phyloP scores from a whole-genome alignment of 2,113 vertebrate species.

The Tamias sibiricus region DNA sequence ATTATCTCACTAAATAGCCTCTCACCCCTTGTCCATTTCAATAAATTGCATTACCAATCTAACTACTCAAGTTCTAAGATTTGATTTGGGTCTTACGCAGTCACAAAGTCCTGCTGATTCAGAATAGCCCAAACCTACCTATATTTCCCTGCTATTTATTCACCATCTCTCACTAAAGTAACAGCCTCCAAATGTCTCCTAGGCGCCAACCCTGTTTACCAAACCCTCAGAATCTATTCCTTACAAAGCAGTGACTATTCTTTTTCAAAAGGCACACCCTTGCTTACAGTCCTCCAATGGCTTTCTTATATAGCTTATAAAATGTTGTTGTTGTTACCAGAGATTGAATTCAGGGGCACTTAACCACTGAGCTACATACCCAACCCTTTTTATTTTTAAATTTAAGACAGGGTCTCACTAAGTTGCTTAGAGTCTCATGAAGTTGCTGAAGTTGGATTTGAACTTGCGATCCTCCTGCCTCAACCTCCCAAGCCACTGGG shows the following conservation, averaged over 20 bases:
- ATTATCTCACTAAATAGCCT: not conserved
- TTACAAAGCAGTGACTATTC: not conserved
- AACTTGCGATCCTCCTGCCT: no score
- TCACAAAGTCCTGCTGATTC: not conserved
- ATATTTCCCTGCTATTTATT: not conserved
- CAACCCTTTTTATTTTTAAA: no score
- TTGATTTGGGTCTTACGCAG: not conserved
- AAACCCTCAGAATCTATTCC: no score
- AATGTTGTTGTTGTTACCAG: no score
- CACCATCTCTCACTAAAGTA: not conserved
- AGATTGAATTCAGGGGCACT: no score
- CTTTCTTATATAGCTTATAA: not conserved
- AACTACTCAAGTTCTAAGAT: not conserved
- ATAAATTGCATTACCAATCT: not conserved
- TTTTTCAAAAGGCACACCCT: not conserved
- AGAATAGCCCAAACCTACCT: not conserved
- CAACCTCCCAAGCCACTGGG: no score
- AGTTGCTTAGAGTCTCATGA: no score
- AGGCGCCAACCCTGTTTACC: not conserved
- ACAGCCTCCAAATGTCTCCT: no score
- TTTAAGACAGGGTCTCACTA: no score
- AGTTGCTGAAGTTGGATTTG: no score
- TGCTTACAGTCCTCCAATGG: not conserved
- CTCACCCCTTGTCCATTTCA: not conserved
- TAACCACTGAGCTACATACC: no score